Evolutionary conservation across 2,888 invertebrate genomes (phyloP).

Genomic region (Drosophila monieri): DNA sequence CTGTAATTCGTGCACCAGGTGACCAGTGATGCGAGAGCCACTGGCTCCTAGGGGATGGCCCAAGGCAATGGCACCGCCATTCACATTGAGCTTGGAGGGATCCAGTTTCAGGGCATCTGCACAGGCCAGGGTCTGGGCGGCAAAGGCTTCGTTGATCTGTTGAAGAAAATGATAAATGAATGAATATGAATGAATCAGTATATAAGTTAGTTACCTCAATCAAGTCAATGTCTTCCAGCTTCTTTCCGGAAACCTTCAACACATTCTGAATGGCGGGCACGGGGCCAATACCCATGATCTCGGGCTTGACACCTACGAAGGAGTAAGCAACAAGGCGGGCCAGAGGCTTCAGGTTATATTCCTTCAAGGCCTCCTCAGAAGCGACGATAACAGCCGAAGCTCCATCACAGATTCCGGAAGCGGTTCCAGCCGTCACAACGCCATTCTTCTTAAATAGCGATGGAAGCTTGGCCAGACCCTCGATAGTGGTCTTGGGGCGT

Average conservation of each 20-base stretch:
- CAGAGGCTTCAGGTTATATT: constrained; percentile 92
- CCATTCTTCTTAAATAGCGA: constrained; percentile 97
- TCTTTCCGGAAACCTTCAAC: constrained; percentile 90
- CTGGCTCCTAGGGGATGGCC: constrained; percentile 99
- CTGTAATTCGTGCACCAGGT: constrained; percentile 96
- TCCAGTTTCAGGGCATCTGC: constrained; percentile 95
- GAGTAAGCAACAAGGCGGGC: constrained; percentile 96
- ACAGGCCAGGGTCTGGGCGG: constrained; percentile 96
- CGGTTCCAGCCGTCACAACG: constrained; percentile 96
- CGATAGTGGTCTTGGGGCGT: constrained; percentile 92
- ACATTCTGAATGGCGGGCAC: constrained; percentile 96
- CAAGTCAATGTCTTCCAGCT: constrained; percentile 94
- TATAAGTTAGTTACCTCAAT: constrained; percentile 89
- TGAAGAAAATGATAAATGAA: constrained; percentile 85
- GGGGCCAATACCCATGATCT: constrained; percentile 99
- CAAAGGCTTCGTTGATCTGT: constrained; percentile 99
- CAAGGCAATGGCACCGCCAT: constrained; percentile 98
- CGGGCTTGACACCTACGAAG: constrained; percentile 97
- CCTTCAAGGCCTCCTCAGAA: constrained; percentile 93
- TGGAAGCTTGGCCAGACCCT: constrained; percentile 92
- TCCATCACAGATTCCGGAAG: constrained; percentile 99
- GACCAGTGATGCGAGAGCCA: constrained; percentile 95
- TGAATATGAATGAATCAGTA: constrained; percentile 89
- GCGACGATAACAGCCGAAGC: constrained; percentile 96
- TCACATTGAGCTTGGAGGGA: constrained; percentile 93